Base-by-base conservation (phyloP, 2,888 invertebrate species). In the Onthophagus sagittarius region DNA sequence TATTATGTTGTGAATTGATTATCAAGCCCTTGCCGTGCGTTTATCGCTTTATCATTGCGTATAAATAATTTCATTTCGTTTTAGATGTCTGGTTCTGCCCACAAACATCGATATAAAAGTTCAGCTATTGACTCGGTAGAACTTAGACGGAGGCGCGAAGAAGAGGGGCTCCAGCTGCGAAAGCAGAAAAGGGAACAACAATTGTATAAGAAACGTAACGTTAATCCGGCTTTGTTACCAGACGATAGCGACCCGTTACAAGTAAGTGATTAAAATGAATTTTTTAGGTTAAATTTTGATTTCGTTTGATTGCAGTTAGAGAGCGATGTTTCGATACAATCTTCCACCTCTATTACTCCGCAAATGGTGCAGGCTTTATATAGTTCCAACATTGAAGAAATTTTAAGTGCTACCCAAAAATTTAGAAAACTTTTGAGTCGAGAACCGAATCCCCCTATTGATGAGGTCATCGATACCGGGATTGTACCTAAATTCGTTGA, bases 111-210 rank as follows among this genome's bases (percentile, higher is more conserved):
- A 80, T 98, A 98, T 85, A 98, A 98, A 91, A 97, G 97, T 88
- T 91, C 92, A 77, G 96, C 95, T 0, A 86, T 97, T 79, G 97
- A 97, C 86, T 94, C 96, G 3, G 94, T 97, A 78, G 98, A 98
- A 86, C 88, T 98, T 80, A 90, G 98, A 70, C 90, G 98, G 71
- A 88, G 98, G 63, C 89, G 98, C 63, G 98, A 98, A 85, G 98
- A 99, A 82, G 98, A 98, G 85, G 98, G 98, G 31, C 94, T 99
- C 32, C 98, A 98, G 83, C 88, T 99, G 70, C 88, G 98, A 71
- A 98, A 98, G 88, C 96, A 96, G 81, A 98, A 98, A 86, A 88
- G 98, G 76, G 98, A 98, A 85, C 96, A 97, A 83, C 98, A 98
- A 85, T 87, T 98, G 62, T 95, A 94, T 77, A 98, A 98, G 86